Evolutionary conservation across 2,113 vertebrate species (phyloP).

Genomic region (Clarias magur): DNA sequence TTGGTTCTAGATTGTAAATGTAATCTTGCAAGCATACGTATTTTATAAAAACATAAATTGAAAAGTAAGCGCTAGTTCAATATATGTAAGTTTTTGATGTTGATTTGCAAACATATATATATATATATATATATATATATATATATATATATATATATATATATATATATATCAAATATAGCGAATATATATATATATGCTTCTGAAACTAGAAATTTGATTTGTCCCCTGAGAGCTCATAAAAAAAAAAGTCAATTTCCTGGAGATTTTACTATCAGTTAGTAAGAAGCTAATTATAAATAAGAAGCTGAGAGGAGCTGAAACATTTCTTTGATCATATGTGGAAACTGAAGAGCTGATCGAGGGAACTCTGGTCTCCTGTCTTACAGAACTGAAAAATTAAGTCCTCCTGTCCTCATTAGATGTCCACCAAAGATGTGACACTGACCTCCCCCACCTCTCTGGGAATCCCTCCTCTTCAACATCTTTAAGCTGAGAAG

Average conservation of each 20-base stretch:
- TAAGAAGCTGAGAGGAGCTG: neutral
- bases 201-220: neutral
- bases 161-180: no score
- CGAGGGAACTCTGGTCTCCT: neutral
- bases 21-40: neutral
- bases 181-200: neutral
- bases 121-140: no score
- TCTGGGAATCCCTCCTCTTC: neutral
- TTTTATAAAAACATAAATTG: neutral
- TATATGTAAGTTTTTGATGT: neutral
- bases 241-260: neutral
- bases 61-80: neutral
- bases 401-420: conserved; percentile 1
- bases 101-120: no score
- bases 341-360: neutral
- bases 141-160: neutral
- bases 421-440: neutral
- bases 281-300: neutral
- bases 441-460: neutral
- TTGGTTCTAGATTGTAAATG: neutral
- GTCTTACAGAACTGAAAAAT: neutral
- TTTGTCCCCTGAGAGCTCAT: neutral
- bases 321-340: neutral
- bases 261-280: neutral
- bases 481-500: neutral